These are phyloP conservation scores for Mizuhopecten yessoensis DNA, from an alignment of 1,140 invertebrate genomes.

Conservation along the genomic window DNA sequence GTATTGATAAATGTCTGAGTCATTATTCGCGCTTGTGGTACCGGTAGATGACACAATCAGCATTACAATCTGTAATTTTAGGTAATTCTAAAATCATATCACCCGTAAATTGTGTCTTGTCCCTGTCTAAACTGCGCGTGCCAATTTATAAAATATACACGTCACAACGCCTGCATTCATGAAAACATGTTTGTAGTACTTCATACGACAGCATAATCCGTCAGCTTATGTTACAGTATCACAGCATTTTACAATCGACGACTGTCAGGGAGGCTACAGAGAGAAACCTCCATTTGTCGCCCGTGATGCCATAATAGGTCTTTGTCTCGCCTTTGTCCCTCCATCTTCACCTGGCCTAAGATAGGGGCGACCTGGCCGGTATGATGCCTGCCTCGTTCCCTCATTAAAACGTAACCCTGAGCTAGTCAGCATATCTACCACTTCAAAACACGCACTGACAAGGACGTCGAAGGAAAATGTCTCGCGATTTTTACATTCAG, in stretches of 20 bases:
- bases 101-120: not conserved
- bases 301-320: slow-evolving; percentile 20
- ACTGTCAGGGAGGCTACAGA: not conserved
- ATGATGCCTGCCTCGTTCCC: not conserved
- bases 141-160: too few species aligned
- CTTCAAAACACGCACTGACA: not conserved
- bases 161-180: too few species aligned
- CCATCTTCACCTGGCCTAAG: slow-evolving; percentile 13
- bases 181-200: too few species aligned
- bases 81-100: too few species aligned
- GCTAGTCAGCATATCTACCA: not conserved
- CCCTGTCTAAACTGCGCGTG: too few species aligned
- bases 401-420: slow-evolving; percentile 28
- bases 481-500: not conserved
- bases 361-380: not conserved
- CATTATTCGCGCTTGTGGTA: too few species aligned
- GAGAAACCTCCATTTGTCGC: not conserved
- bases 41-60: too few species aligned
- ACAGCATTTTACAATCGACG: not conserved
- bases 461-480: not conserved
- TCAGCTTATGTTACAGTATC: too few species aligned
- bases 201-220: too few species aligned
- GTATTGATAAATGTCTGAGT: too few species aligned
- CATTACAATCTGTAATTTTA: too few species aligned
- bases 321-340: not conserved